Percentiles rank a stretch among this genome's conserved stretches.
These are phyloP conservation scores for Xenopus laevis DNA, from an alignment of 2,113 vertebrate genomes.

Conservation along the genomic window DNA sequence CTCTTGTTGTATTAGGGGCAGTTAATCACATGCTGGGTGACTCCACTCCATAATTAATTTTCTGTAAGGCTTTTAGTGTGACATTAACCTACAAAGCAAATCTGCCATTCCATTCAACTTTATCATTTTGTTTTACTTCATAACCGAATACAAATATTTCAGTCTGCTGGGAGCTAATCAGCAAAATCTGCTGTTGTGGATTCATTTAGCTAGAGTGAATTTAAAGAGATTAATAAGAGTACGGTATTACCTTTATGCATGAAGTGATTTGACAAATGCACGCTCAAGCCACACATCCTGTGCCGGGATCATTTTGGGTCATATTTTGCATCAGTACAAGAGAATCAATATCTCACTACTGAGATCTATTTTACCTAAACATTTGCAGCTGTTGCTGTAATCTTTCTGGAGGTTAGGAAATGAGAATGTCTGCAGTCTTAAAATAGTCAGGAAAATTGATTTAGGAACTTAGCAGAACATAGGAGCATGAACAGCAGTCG, in stretches of 20 bases:
- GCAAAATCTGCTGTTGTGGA: neutral
- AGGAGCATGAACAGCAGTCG: neutral
- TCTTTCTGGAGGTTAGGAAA: neutral
- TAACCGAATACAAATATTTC: neutral
- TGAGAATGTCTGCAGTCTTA: conserved; percentile 2
- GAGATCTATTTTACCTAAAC: neutral
- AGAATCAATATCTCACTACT: neutral
- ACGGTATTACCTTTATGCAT: too few species aligned
- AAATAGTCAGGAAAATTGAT: neutral
- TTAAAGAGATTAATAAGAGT: neutral
- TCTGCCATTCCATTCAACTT: neutral
- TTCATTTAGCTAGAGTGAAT: neutral
- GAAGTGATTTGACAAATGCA: neutral
- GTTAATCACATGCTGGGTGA: too few species aligned
- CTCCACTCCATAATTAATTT: too few species aligned
- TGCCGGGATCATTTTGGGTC: neutral
- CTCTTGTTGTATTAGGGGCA: too few species aligned
- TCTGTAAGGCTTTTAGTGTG: too few species aligned
- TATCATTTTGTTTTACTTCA: neutral
- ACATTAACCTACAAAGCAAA: too few species aligned
- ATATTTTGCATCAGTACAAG: neutral
- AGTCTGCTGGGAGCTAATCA: neutral
- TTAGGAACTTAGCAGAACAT: neutral
- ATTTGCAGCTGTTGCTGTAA: neutral
- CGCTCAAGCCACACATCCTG: neutral